A percentile compares a stretch with the other conserved stretches of the same genome.
Evolutionary conservation across 2,888 invertebrate species (phyloP).

Genomic region (Spodoptera littoralis): DNA sequence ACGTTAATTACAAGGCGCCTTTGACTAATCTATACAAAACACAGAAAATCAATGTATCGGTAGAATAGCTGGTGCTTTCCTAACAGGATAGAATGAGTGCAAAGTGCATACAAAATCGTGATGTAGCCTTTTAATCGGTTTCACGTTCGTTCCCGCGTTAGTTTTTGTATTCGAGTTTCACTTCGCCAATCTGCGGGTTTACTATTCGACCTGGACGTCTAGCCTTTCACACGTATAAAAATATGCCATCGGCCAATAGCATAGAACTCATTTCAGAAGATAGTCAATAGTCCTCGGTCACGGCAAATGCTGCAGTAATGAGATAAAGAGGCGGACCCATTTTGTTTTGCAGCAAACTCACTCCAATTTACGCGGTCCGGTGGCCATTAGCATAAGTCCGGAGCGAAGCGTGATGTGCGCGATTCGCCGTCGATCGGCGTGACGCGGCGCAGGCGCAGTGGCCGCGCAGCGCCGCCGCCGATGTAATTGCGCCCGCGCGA

Average conservation of each 20-base stretch:
- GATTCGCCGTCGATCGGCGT: constrained; percentile 78
- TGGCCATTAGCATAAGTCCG: constrained; percentile 88
- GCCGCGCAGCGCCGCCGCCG: constrained; percentile 59
- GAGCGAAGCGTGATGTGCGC: constrained; percentile 83
- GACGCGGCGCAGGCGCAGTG: constrained; percentile 58
- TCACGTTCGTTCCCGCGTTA: constrained; percentile 86
- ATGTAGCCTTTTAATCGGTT: constrained; percentile 88
- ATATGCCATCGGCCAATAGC: constrained; percentile 66
- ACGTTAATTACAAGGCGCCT: constrained; percentile 82
- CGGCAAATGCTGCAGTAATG: constrained; percentile 78
- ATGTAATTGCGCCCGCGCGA: constrained; percentile 84
- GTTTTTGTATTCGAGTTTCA: constrained; percentile 88
- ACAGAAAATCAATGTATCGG: constrained; percentile 80
- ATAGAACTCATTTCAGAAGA: constrained; percentile 71
- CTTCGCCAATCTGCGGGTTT: constrained; percentile 82
- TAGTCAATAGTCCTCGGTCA: constrained; percentile 49
- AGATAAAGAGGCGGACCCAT: constrained; percentile 87
- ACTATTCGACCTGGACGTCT: constrained; percentile 69
- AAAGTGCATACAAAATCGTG: constrained; percentile 89
- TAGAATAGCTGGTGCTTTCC: constrained; percentile 74
- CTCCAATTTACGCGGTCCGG: constrained; percentile 86
- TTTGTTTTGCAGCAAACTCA: constrained; percentile 84
- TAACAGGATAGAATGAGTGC: constrained; percentile 84
- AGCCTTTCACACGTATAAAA: constrained; percentile 62
- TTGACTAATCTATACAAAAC: constrained; percentile 79